Percentiles rank a stretch among this genome's conserved stretches.
These are phyloP conservation scores for Varanus komodoensis DNA, from an alignment of 2,113 vertebrate genomes.

Conservation along the genomic window DNA sequence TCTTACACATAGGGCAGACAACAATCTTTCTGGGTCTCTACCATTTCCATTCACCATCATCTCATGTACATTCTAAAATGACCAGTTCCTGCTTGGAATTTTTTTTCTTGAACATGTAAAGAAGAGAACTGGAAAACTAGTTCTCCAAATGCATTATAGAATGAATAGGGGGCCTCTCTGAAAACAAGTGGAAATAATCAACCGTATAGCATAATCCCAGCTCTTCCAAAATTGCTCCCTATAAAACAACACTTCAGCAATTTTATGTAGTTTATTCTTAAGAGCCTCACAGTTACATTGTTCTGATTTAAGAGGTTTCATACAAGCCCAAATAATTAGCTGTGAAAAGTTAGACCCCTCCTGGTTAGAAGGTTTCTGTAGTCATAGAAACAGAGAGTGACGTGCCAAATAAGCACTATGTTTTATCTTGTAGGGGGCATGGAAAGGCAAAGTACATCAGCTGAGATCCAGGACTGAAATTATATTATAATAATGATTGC, in stretches of 20 bases:
- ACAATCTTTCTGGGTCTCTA: neutral
- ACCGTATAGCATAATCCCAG: neutral
- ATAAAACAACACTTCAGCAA: conserved; percentile 29
- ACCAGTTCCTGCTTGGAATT: neutral
- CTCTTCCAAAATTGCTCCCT: neutral
- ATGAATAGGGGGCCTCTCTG: neutral
- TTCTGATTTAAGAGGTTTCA: conserved; percentile 53
- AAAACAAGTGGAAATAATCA: conserved; percentile 25
- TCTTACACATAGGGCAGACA: neutral
- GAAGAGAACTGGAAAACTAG: neutral
- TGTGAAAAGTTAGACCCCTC: conserved; percentile 42
- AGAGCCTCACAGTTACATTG: conserved; percentile 19
- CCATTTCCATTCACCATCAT: neutral
- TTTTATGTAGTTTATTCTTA: neutral
- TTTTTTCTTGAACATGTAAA: neutral
- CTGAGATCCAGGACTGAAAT: conserved; percentile 48
- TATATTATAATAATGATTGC: conserved; percentile 17
- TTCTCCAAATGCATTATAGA: neutral
- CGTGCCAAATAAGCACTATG: conserved; percentile 32
- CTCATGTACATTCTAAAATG: neutral
- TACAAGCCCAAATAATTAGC: conserved; percentile 48
- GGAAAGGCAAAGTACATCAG: conserved; percentile 41
- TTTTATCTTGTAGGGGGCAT: neutral
- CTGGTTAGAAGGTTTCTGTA: conserved; percentile 44
- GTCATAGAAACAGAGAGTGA: conserved; percentile 39